Percentiles rank a stretch among this genome's conserved stretches.
These are phyloP conservation scores for Cydia strobilella DNA, from an alignment of 1,140 invertebrate species.

Conservation along the genomic window DNA sequence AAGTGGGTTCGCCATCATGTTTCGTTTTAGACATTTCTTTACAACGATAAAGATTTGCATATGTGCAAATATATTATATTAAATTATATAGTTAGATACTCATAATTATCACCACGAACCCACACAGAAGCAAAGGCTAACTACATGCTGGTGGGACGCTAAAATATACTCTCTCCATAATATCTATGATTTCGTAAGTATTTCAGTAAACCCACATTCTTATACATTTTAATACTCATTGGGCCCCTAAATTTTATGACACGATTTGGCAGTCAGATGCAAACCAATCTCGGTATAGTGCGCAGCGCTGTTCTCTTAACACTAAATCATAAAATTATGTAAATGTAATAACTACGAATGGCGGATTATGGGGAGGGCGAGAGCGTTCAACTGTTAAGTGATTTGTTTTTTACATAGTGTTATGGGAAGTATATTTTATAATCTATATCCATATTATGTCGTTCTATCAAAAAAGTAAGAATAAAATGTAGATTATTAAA, in stretches of 20 bases:
- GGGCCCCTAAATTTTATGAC: conserved; percentile 17
- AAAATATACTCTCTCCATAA: no score
- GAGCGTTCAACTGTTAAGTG: conserved; percentile 19
- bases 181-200: conserved; percentile 28
- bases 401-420: conserved; percentile 22
- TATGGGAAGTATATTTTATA: background rate
- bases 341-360: conserved; percentile 41
- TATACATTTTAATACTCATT: conserved; percentile 13
- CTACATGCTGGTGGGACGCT: no score
- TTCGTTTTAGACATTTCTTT: no score
- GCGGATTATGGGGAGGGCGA: conserved; percentile 1
- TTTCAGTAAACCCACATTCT: background rate
- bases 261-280: conserved; percentile 45
- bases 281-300: conserved; percentile 43
- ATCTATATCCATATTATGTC: background rate
- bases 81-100: no score
- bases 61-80: no score
- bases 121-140: no score
- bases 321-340: conserved; percentile 41
- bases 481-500: no score
- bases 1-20: no score
- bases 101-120: no score
- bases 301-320: conserved; percentile 37
- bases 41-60: no score
- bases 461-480: background rate